Conservation (phyloP, 1,140 invertebrate genomes). For the Dufourea novaeangliae region DNA sequence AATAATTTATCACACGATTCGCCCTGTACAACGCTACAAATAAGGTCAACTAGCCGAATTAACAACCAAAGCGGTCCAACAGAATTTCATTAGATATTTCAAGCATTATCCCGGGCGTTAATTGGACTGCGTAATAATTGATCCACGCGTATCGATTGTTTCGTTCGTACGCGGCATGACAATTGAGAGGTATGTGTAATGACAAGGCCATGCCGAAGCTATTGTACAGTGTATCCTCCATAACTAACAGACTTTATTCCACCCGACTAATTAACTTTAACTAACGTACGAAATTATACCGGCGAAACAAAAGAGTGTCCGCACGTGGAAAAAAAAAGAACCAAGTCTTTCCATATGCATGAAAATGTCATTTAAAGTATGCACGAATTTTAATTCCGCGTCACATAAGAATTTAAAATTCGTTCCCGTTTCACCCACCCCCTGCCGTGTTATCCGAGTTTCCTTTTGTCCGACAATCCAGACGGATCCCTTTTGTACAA, state of each 20-base stretch:
- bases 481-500: conserved; percentile 1
- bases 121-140: neutral
- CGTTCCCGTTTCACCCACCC: neutral
- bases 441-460: neutral
- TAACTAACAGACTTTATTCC: neutral
- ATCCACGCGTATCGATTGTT: neutral
- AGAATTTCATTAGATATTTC: neutral
- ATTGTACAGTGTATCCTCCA: neutral
- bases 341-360: neutral
- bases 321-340: neutral
- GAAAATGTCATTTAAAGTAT: neutral
- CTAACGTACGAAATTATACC: neutral
- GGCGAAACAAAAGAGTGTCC: neutral
- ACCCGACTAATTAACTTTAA: neutral
- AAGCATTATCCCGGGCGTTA: neutral
- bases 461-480: neutral
- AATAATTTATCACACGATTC: neutral
- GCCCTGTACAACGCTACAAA: neutral
- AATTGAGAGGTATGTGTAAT: neutral
- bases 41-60: neutral
- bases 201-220: neutral
- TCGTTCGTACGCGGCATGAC: neutral
- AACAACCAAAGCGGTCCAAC: neutral
- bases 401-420: conserved; percentile 5
- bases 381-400: neutral